Evolutionary conservation across 2,113 vertebrate genomes (phyloP), one percentile per base, ranked within the genome.

Genomic region (Ptilorrhoa leucosticta): DNA sequence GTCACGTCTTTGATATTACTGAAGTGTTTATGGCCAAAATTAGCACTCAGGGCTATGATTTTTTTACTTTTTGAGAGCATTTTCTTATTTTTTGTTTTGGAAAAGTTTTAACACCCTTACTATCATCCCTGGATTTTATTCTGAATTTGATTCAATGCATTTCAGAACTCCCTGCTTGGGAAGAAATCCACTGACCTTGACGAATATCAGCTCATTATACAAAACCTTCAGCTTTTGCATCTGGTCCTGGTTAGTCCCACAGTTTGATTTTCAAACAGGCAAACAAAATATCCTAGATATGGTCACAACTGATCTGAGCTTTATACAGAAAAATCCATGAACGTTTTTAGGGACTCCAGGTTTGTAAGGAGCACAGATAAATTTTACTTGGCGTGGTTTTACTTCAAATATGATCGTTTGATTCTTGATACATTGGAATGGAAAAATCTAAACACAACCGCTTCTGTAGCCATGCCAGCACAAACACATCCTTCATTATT

Each of bases 401-500:
- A 56, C 48, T 93, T 92, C 79, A 89, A 76, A 63, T 70, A 77
- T 8, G 47, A 63, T 54, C 10, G 13, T 51, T 90, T 72, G 33
- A 66, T 61, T 91, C 73, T 90, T 72, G 69, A 80, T 63, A 71
- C 17, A 78, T 23, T 71, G 48, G 56, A 84, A 89, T 53, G 48
- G 80, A 93, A 94, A 92, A 94, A 84, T 78, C 56, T 73, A 86
- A 92, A 83, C 54, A 64, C 44, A 75, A 18, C 28, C 17, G 28
- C 53, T 75, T 83, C 47, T 96, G 44, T 88, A 90, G 68, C 65
- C 69, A 71, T 48, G 83, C 71, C 92, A 94, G 90, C 72, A 95
- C 33, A 93, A 95, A 87, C 48, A 95, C 10, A 75, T 64, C 37
- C 10, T 33, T 70, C 39, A 24, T 53, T 83, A 42, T 71, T 90